These are phyloP conservation scores for Crambe crambe DNA, from an alignment of 37 sponge, comb jelly and placozoan species.

Conservation along the genomic window DNA sequence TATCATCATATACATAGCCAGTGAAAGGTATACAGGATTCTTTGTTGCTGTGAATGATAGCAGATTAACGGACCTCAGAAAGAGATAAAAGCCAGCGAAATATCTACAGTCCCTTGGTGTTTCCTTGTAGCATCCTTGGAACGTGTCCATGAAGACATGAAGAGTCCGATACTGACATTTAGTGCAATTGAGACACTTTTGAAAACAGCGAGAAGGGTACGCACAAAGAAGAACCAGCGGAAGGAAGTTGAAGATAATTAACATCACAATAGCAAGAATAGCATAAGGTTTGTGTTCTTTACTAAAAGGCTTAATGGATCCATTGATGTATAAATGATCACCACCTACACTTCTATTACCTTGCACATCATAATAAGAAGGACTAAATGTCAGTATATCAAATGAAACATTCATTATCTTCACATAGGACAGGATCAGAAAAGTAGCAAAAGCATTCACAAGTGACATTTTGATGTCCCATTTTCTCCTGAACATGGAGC, in stretches of 20 bases:
- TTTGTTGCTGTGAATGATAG: neutral
- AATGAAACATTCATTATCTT: neutral
- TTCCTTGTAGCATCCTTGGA: conserved; percentile 16
- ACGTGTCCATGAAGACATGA: conserved; percentile 11
- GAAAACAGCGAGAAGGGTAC: conserved; percentile 21
- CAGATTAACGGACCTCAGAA: neutral
- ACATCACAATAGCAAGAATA: conserved; percentile 3
- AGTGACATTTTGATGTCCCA: neutral
- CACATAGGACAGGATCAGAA: conserved; percentile 11
- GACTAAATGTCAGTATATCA: neutral
- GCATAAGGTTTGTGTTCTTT: conserved; percentile 18
- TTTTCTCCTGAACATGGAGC: neutral
- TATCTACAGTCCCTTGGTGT: conserved; percentile 7
- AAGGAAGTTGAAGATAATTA: neutral
- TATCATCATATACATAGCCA: neutral
- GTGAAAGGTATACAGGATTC: neutral
- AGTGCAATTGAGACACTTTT: neutral
- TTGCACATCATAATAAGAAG: neutral
- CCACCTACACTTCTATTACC: neutral
- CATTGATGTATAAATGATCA: neutral
- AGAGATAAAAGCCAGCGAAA: conserved; percentile 8
- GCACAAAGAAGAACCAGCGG: conserved; percentile 16
- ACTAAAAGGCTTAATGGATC: neutral
- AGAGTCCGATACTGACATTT: neutral
- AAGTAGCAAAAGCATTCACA: conserved; percentile 7